Conservation (phyloP, 2,888 invertebrate species). For the Aphidius colemani region DNA sequence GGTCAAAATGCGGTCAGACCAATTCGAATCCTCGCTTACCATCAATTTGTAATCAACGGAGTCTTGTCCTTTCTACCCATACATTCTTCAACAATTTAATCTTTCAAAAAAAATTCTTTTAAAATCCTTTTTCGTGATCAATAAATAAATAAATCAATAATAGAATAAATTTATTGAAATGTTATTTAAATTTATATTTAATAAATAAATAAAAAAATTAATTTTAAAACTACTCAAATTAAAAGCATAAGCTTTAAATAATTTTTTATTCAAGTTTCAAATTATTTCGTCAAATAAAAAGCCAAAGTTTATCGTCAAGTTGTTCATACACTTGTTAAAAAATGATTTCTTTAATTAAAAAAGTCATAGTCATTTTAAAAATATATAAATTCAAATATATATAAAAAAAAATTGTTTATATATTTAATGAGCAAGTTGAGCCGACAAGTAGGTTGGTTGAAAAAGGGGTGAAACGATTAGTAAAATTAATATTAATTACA, state of each 20-base stretch:
- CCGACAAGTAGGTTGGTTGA: not conserved
- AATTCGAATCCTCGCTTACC: not conserved
- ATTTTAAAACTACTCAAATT: no score
- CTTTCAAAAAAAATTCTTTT: no score
- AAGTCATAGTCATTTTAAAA: no score
- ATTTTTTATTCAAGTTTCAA: not conserved
- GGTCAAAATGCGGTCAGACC: slow-evolving; percentile 1
- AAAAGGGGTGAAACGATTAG: slow-evolving; percentile 32
- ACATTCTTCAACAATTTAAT: no score
- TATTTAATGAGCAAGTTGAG: no score
- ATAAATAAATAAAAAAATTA: no score
- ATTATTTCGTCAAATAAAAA: not conserved
- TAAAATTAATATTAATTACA: slow-evolving; percentile 39
- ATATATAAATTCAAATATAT: no score
- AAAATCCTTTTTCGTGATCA: no score
- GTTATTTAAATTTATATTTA: no score
- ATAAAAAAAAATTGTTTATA: no score
- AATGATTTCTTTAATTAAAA: not conserved
- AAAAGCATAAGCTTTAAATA: no score
- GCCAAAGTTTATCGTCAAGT: not conserved
- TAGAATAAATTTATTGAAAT: no score
- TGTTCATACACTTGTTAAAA: not conserved
- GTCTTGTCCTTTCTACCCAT: not conserved
- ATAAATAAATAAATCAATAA: slow-evolving; percentile 5
- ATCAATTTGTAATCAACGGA: slow-evolving; percentile 14